phyloP scores from a whole-genome alignment of 2,797 vertebrate genomes.

The Heliangelus exortis region DNA sequence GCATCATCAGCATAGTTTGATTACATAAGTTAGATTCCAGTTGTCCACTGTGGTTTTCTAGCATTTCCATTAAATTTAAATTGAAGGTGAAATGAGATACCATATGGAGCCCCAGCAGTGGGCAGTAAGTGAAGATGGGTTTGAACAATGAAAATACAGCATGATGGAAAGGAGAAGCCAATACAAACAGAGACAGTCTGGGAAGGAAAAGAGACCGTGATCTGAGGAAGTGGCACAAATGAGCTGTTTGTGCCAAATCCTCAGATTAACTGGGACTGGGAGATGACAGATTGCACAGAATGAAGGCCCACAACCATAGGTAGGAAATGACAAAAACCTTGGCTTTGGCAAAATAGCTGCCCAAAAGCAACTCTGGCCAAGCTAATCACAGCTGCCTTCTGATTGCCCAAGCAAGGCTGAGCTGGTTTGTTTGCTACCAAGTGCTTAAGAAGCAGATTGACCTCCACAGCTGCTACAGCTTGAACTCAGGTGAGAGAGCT shows the following conservation, averaged over 20 bases:
- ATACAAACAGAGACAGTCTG: background rate
- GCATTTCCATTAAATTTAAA: background rate
- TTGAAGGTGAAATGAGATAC: conserved; percentile 17
- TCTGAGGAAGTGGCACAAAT: background rate
- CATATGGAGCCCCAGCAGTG: background rate
- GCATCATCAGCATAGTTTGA: background rate
- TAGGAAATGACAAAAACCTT: background rate
- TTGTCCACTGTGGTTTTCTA: background rate
- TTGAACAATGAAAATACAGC: background rate
- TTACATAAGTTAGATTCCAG: background rate
- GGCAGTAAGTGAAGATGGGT: background rate
- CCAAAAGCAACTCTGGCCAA: background rate
- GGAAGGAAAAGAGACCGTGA: background rate
- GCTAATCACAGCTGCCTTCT: background rate
- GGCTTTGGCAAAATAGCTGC: background rate
- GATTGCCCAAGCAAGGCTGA: background rate
- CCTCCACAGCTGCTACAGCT: rapidly evolving
- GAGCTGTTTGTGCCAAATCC: background rate
- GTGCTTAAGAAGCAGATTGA: background rate
- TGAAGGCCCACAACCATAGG: background rate
- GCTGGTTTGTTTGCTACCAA: background rate
- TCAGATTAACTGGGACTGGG: background rate
- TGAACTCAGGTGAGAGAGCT: background rate
- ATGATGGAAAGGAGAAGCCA: background rate
- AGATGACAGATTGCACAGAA: background rate